phyloP scores from a whole-genome alignment of 2,888 invertebrate genomes.

The Ennomos fuscantarius region DNA sequence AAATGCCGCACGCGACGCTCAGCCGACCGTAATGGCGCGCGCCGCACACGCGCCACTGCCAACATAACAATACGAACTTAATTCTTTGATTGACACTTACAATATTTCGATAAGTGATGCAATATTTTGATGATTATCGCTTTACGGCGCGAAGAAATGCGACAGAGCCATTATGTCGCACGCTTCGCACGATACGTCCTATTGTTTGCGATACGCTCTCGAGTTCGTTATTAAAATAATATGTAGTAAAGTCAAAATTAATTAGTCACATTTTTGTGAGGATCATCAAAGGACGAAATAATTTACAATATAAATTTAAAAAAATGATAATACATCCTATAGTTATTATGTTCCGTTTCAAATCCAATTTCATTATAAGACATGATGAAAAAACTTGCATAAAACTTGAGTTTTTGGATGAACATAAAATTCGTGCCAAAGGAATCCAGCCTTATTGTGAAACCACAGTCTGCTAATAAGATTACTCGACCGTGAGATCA shows the following conservation, averaged over 20 bases:
- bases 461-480: too few species aligned
- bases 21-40: constrained; percentile 52
- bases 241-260: constrained; percentile 5
- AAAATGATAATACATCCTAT: too few species aligned
- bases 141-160: constrained; percentile 49
- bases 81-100: constrained; percentile 86
- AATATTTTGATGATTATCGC: constrained; percentile 85
- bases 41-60: constrained; percentile 67
- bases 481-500: too few species aligned
- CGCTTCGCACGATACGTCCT: constrained; percentile 60
- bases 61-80: constrained; percentile 78
- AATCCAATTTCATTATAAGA: too few species aligned
- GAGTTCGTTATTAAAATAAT: constrained; percentile 28
- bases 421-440: too few species aligned
- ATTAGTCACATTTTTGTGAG: neutral
- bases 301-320: too few species aligned
- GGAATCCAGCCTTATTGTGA: too few species aligned
- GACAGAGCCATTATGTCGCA: constrained; percentile 64
- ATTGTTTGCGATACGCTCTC: constrained; percentile 50
- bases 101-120: constrained; percentile 86
- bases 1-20: constrained; percentile 69
- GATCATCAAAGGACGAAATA: too few species aligned
- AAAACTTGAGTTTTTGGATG: too few species aligned
- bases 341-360: too few species aligned
- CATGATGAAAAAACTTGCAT: too few species aligned